These are phyloP conservation scores for Centruroides sculpturatus DNA, from an alignment of 1,140 invertebrate species.

Conservation along the genomic window DNA sequence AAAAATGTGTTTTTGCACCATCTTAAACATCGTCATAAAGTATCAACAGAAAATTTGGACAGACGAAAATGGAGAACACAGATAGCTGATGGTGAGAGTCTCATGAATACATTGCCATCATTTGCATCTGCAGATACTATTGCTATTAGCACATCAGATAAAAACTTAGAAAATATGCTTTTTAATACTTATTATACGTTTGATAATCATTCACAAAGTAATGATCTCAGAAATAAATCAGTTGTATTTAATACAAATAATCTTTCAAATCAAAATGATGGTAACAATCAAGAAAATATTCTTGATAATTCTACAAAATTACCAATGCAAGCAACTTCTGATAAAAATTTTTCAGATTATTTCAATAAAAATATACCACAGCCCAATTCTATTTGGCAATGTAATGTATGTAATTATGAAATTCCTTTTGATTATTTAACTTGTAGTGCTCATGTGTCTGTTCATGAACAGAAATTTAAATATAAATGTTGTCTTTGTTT, in stretches of 20 bases:
- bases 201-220: too few species aligned
- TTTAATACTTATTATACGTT: too few species aligned
- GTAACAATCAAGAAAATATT: background rate
- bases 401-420: background rate
- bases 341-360: too few species aligned
- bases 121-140: background rate
- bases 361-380: background rate
- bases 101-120: background rate
- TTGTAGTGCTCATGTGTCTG: background rate
- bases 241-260: background rate
- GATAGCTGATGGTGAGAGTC: background rate
- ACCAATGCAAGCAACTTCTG: too few species aligned
- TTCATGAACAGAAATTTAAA: background rate
- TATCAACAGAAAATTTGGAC: constrained; percentile 7
- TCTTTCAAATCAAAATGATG: background rate
- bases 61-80: constrained; percentile 1
- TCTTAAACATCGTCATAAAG: constrained; percentile 4
- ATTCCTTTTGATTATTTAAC: background rate
- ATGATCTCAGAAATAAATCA: background rate
- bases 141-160: background rate
- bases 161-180: background rate
- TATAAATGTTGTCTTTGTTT: constrained; percentile 1
- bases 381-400: background rate
- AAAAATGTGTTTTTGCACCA: constrained; percentile 13
- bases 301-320: background rate